Evolutionary conservation across 2,113 vertebrate genomes (phyloP).

Genomic region (Xyrauchen texanus): DNA sequence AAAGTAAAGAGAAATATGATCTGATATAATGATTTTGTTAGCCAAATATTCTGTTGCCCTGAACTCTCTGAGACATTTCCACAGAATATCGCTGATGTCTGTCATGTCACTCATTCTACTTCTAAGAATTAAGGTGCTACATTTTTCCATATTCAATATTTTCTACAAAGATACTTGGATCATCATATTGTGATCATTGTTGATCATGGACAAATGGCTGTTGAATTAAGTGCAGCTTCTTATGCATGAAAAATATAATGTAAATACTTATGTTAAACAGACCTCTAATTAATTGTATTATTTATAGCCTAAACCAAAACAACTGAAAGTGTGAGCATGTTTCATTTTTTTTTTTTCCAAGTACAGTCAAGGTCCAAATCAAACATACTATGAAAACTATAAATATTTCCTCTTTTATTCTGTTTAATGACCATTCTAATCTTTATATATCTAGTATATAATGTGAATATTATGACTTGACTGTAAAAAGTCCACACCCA

Average conservation of each 20-base stretch:
- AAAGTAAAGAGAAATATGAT: slow-evolving; percentile 22
- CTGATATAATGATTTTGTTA: slow-evolving; percentile 24
- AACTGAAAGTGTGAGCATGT: slow-evolving; percentile 2
- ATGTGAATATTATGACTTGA: slow-evolving; percentile 48
- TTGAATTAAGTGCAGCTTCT: background rate
- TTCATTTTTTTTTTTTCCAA: background rate
- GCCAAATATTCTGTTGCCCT: slow-evolving; percentile 8
- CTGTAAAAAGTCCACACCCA: slow-evolving; percentile 43
- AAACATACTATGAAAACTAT: slow-evolving; percentile 23
- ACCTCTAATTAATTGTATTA: slow-evolving; percentile 2
- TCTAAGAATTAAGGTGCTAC: too few relatives aligned
- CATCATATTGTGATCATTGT: background rate
- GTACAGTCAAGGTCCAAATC: slow-evolving; percentile 26
- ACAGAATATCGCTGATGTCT: background rate
- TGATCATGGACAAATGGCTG: background rate
- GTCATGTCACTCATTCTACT: background rate
- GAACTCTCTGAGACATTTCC: slow-evolving; percentile 1
- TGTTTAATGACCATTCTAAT: slow-evolving; percentile 40
- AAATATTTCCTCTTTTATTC: slow-evolving; percentile 44
- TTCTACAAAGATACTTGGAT: too few relatives aligned
- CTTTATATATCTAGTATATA: slow-evolving; percentile 56
- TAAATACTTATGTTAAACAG: background rate
- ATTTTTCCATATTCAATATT: too few relatives aligned
- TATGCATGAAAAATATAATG: background rate
- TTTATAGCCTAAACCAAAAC: slow-evolving; percentile 8